Conservation (phyloP, 2,113 vertebrate genomes). For the Cardinalis cardinalis region DNA sequence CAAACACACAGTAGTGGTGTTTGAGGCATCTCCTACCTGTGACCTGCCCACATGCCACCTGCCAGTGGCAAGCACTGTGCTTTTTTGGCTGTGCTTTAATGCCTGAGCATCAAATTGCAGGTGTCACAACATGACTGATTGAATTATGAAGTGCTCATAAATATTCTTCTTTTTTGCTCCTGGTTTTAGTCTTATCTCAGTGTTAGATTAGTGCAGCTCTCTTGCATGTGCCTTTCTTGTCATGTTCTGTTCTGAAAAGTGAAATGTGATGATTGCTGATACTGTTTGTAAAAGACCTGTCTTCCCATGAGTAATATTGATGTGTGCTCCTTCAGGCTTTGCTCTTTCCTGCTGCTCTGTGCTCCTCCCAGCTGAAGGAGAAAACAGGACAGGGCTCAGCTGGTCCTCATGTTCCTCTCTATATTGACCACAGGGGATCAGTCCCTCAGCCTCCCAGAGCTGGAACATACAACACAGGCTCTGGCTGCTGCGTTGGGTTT, state of each 20-base stretch:
- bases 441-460: background rate
- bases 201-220: background rate
- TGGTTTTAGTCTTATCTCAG: background rate
- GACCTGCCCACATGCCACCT: rapidly evolving
- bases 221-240: background rate
- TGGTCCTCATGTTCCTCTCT: background rate
- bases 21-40: background rate
- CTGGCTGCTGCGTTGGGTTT: background rate
- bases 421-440: rapidly evolving
- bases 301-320: background rate
- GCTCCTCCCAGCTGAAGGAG: background rate
- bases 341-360: background rate
- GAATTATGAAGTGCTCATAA: background rate
- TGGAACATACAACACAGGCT: background rate
- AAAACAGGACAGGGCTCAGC: background rate
- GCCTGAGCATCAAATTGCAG: background rate
- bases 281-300: background rate
- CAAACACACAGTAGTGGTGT: background rate
- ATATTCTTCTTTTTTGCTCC: background rate
- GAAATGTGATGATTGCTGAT: background rate
- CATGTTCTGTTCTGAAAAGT: background rate
- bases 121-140: background rate
- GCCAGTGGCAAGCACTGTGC: background rate
- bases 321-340: background rate
- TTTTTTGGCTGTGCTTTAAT: background rate